Base-by-base conservation (phyloP, 2,797 vertebrate genomes). In the Etheostoma perlongum region DNA sequence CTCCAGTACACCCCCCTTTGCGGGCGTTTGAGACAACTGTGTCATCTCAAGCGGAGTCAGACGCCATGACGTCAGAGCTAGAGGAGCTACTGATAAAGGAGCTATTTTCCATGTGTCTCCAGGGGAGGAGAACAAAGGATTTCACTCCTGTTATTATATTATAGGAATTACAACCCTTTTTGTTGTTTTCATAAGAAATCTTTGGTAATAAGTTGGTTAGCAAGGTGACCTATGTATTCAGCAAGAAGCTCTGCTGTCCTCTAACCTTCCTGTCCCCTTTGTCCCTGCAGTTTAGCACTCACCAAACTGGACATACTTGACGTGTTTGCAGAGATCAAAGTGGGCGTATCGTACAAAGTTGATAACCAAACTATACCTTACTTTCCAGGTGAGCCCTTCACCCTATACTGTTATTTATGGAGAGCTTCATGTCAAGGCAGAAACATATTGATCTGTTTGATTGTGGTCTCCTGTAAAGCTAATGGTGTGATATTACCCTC, bases 221-320 rank as follows among this genome's bases (percentile, higher is more conserved):
- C 30, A 54, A 10, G 61, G 23, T 2, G 5, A 18, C 8, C 5
- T 19, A 2, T 36, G 46, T n/a, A 7, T 25, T 58, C 23, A 30
- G 7, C 6, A 9, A 67, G 36, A 40, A 40, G 10, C 13, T n/a
- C 19, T 58, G 25, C 30, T 58, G 52, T 30, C 52, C 42, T 2
- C 19, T 51, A n/a, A 58, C 30, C 48, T 33, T n/a, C 25, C 2
- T 66, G 13, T 75, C 27, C 15, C 16, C 55, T 69, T 68, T 76
- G 44, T 66, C 36, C 6, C 47, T 67, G 36, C 89, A 99, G 98
- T 72, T 91, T 99, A 95, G 98, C 98, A 6, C 96, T 99, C 88
- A 99, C 98, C 89, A 99, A 99, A 93, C 93, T 99, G 86, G 98
- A 99, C 92, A 99, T 99, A 91, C 95, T 99, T 86, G 98, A 99